Evolutionary conservation across 2,113 vertebrate genomes (phyloP), one percentile per base, ranked within the genome.

Genomic region (Scatophagus argus): DNA sequence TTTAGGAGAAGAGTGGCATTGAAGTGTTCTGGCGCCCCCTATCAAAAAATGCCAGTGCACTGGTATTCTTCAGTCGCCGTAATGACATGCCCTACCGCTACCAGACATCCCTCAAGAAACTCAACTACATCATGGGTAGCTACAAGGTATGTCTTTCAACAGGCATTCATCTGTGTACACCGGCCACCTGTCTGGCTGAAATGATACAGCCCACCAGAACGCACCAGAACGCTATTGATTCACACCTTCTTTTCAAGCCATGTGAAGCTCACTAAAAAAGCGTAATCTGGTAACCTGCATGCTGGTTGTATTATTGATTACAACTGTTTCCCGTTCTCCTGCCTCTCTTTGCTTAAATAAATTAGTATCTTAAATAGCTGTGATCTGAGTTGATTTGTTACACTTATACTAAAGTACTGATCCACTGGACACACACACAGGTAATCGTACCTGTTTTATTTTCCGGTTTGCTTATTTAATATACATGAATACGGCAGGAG

Each of bases 1-100:
- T 1, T 10, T 59, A 99, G 97, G 96, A 96, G 85, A 95, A 94
- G 74, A 94, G 55, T 46, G 34, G 62, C 3, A 96, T 99, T 0
- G 93, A 99, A 31, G 97, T 99, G 71, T 99, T 92, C 84, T 82
- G 94, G 94, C 93, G 97, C 27, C 95, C 95, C 0, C 93, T 99
- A 79, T 95, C 94, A 0, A 65, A 58, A 0, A 83, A 85, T 0
- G 87, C 95, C 64, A 96, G 93, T 0, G 91, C 96, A 8, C 74
- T 99, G 0, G 95, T 97, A 36, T 98, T 99, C 94, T 96, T 99
- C 94, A 98, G 97, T 88, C 93, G 95, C 8, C 95, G 97, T 2
- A 91, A 68, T 0, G 97, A 99, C 65, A 96, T 95, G 96, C 98
- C 98, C 0, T 97, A 94, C 32, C 90, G 4, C 82, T 99, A 97